phyloP scores from a whole-genome alignment of 2,113 vertebrate species.

The Cercopithecus mona region DNA sequence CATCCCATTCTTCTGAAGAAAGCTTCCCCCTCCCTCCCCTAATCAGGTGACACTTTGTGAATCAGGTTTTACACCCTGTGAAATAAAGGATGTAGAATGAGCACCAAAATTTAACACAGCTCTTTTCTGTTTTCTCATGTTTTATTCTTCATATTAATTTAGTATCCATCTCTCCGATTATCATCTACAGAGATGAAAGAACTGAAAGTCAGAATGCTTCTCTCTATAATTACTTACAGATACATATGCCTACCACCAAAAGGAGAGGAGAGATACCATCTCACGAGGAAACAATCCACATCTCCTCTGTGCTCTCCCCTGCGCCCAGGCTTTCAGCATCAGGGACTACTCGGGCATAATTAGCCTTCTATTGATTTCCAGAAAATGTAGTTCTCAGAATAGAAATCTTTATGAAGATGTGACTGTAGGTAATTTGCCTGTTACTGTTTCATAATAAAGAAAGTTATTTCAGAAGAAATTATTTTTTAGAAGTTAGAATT shows the following conservation, averaged over 20 bases:
- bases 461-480: conserved; percentile 65
- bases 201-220: conserved; percentile 62
- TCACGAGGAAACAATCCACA: background rate
- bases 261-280: background rate
- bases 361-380: conserved; percentile 34
- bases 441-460: conserved; percentile 51
- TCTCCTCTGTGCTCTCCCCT: background rate
- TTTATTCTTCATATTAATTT: conserved; percentile 77
- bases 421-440: background rate
- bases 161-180: conserved; percentile 68
- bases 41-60: background rate
- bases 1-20: background rate
- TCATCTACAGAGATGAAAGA: conserved; percentile 76
- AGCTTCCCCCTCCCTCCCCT: background rate
- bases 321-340: background rate
- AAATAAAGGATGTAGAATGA: conserved; percentile 41
- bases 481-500: conserved; percentile 54
- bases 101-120: background rate
- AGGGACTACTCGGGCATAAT: conserved; percentile 55
- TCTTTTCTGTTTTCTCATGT: conserved; percentile 70
- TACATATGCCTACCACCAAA: background rate
- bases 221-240: conserved; percentile 66
- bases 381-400: conserved; percentile 1
- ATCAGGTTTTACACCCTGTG: background rate
- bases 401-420: conserved; percentile 21